Evolutionary conservation across 1,140 invertebrate genomes (phyloP), one percentile per base, ranked within the genome.

Genomic region (Nebria ingens): DNA sequence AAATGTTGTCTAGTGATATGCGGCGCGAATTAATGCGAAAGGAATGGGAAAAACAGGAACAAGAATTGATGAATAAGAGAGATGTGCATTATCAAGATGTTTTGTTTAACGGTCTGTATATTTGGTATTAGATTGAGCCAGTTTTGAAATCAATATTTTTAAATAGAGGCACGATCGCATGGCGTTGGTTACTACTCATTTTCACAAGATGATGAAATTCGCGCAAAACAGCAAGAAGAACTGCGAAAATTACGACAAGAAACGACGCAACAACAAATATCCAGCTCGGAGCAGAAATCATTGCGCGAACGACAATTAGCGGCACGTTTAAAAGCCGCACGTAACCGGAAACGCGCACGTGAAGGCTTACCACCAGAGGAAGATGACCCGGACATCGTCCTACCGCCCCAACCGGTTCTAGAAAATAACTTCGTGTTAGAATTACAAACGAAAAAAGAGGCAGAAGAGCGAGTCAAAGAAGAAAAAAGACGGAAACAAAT

Each of bases 1-100:
- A 75, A 59, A 54, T 77, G 34, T 25, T 73, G 34, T 71, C 71
- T 21, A 60, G 55, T 52, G 80, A 82, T 68, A 78, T 80, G 62
- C 76, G 78, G 57, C 65, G 77, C 51, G 76, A 81, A 57, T 65
- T 73, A 15, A 63, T 81, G 52, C 72, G 79, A 11, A 63, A 76
- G 42, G 78, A 82, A 65, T 85, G 86, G 86, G 83, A 87, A 60
- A 64, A 80, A 61, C 80, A 85, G 63, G 80, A 80, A 65, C 74
- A 66, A 58, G 77, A 78, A 63, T 70, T 81, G 19, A 62, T 79
- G 20, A 74, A 76, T 64, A 76, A 68, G 68, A 58, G 45, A 59
- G 79, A 89, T 64, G 82, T 93, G 53, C 90, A 94, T 73, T 96
- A 95, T 66, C 84, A 93, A 70, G 90, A 94, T 73, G 75, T 96